Evolutionary conservation across 2,797 vertebrate genomes (phyloP), one percentile per base, ranked within the genome.

Genomic region (Tenualosa ilisha): DNA sequence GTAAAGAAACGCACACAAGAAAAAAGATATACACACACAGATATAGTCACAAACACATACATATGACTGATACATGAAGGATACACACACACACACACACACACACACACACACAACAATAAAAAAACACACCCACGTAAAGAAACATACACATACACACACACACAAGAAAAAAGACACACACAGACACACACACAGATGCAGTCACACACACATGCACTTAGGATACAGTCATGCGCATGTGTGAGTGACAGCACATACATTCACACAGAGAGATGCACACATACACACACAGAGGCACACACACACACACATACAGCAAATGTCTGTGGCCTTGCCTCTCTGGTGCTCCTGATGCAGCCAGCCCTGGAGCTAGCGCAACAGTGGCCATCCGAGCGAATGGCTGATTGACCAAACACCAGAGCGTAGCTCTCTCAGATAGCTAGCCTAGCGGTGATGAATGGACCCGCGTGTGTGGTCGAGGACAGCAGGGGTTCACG

Each of bases 231-330:
- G 31, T 31, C 31, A 31, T 31, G 31, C 1, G 31, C 31, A 31
- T 31, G 31, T 31, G 31, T 31, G 31, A 0, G 31, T 31, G 31
- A 31, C 31, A 31, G 31, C 88, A 87, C 92, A 91, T 89, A 90
- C 90, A 92, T 88, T 90, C 87, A 87, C 43, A 86, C 85, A 68
- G 56, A 82, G 83, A 83, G 83, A 56, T 87, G 84, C 84, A 83
- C n/a, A 50, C 82, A 85, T 84, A 83, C 86, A 84, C 85, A 90
- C 82, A 82, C n/a, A 65, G n/a, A 65, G n/a, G 26, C 61, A 31
- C n/a, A 26, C 61, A 31, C 61, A 31, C 61, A 65, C n/a, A 26
- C 61, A 65, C 61, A 26, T 24, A 65, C 17, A 22, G 20, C 61
- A 26, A 72, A 63, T 22, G 46, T 24, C 63, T 17, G 13, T 75